Percentiles rank a stretch among this genome's conserved stretches.
phyloP scores from a whole-genome alignment of 1,140 invertebrate species.

The Procambarus clarkii region DNA sequence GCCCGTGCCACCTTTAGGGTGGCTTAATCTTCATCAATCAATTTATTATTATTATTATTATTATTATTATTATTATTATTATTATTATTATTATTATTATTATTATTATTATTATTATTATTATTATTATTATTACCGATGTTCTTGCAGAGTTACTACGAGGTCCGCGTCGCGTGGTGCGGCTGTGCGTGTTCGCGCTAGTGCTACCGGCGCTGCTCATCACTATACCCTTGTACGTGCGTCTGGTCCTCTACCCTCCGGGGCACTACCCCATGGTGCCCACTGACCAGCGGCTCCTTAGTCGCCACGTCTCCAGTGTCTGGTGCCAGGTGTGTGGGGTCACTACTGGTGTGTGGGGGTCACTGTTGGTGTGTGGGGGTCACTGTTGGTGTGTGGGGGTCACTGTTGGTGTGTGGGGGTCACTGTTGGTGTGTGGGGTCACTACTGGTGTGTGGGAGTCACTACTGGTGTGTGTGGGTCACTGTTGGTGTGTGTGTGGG shows the following conservation, averaged over 20 bases:
- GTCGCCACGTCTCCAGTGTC: slow-evolving; percentile 83
- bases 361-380: no score
- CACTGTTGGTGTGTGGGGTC: slow-evolving; percentile 57
- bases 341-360: neutral
- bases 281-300: slow-evolving; percentile 85
- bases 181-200: slow-evolving; percentile 82
- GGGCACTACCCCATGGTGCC: slow-evolving; percentile 84
- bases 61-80: no score
- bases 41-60: no score
- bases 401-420: no score
- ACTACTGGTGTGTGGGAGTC: neutral
- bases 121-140: no score
- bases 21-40: no score
- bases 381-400: no score
- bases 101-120: no score
- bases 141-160: slow-evolving; percentile 24
- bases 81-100: no score
- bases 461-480: no score
- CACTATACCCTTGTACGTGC: slow-evolving; percentile 81
- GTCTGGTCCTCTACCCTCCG: slow-evolving; percentile 74
- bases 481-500: slow-evolving; percentile 64
- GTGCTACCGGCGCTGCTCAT: slow-evolving; percentile 81
- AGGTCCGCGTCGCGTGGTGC: slow-evolving; percentile 80
- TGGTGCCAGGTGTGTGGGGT: slow-evolving; percentile 81
- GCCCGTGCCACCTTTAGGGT: no score